These are phyloP conservation scores for Characodon lateralis DNA, from an alignment of 2,797 vertebrate species.

Conservation along the genomic window DNA sequence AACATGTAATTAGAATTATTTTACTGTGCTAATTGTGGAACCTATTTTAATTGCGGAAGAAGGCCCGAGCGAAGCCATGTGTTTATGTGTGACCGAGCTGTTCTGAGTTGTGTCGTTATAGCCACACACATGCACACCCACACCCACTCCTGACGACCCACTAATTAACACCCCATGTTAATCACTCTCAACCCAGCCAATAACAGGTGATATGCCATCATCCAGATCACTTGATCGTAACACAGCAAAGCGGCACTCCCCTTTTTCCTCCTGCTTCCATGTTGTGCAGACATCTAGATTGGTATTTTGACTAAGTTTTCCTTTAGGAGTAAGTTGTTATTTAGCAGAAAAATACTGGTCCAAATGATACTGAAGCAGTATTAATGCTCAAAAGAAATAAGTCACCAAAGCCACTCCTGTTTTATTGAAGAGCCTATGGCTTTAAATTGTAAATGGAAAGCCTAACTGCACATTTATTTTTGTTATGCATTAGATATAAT, in stretches of 20 bases:
- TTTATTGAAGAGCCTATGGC: slow-evolving; percentile 47
- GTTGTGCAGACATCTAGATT: slow-evolving; percentile 35
- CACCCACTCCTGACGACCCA: slow-evolving; percentile 69
- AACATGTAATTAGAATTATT: slow-evolving; percentile 42
- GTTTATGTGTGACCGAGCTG: slow-evolving; percentile 62
- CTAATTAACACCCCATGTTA: slow-evolving; percentile 83
- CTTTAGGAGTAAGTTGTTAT: slow-evolving; percentile 32
- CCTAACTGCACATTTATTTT: slow-evolving; percentile 59
- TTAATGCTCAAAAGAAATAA: slow-evolving; percentile 41
- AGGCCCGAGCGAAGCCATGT: slow-evolving; percentile 36
- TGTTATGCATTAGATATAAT: slow-evolving; percentile 62
- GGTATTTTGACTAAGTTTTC: slow-evolving; percentile 67
- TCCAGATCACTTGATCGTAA: slow-evolving; percentile 70
- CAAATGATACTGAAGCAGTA: slow-evolving; percentile 27
- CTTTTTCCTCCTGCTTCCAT: slow-evolving; percentile 36
- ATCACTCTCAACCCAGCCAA: slow-evolving; percentile 79
- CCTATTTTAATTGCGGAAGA: slow-evolving; percentile 55
- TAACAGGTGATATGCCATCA: slow-evolving; percentile 76
- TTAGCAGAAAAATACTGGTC: slow-evolving; percentile 38
- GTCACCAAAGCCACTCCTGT: slow-evolving; percentile 12
- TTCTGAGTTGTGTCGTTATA: slow-evolving; percentile 61
- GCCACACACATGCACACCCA: slow-evolving; percentile 61
- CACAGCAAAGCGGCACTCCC: slow-evolving; percentile 55
- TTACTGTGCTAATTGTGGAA: slow-evolving; percentile 53
- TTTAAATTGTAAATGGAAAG: slow-evolving; percentile 44